Base-by-base conservation (phyloP, 2,113 vertebrate genomes). In the Protobothrops mucrosquamatus region DNA sequence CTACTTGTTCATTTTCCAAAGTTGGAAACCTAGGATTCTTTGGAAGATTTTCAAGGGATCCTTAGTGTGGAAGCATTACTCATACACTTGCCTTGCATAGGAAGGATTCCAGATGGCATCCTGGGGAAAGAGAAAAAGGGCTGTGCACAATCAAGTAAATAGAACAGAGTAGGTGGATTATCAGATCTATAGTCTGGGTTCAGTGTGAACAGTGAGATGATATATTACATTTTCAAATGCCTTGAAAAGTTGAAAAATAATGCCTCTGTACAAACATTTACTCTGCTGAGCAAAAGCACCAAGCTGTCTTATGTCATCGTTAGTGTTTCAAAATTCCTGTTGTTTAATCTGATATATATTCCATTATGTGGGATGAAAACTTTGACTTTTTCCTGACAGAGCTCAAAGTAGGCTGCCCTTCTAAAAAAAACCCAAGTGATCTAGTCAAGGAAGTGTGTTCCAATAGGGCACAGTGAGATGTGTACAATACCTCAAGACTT, bases 401-500 rank as follows among this genome's bases (percentile, higher is more conserved):
- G 15, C 55, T 91, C 56, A 23, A 55, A 43, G 51, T 3, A 64
- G 23, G 43, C 86, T 89, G 7, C 18, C n/a, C 20, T 85, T n/a
- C 52, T 89, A 48, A 15, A 14, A 3, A 89, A 22, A 43, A 39
- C 8, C 8, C 51, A 48, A 89, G 26, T 18, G 14, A 4, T 8
- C n/a, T 39, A 34, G 29, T 10, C 86, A 26, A 56, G 14, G 87
- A 55, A 85, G 87, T 46, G n/a, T 56, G n/a, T 89, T 89, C 26
- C 54, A 11, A 18, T 9, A 20, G 69, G 51, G 69, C 51, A 85
- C 69, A 29, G 87, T 34, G 39, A 89, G 29, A 34, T 85, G 69
- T 55, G 69, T 55, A 59, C 54, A 89, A 89, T 89, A 89, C 52
- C 52, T 92, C 87, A 85, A 81, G 55, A n/a, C 54, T 92, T 54